Evolutionary conservation across 2,888 invertebrate genomes (phyloP), one percentile per base, ranked within the genome.

Genomic region (Caradrina clavipalpis): DNA sequence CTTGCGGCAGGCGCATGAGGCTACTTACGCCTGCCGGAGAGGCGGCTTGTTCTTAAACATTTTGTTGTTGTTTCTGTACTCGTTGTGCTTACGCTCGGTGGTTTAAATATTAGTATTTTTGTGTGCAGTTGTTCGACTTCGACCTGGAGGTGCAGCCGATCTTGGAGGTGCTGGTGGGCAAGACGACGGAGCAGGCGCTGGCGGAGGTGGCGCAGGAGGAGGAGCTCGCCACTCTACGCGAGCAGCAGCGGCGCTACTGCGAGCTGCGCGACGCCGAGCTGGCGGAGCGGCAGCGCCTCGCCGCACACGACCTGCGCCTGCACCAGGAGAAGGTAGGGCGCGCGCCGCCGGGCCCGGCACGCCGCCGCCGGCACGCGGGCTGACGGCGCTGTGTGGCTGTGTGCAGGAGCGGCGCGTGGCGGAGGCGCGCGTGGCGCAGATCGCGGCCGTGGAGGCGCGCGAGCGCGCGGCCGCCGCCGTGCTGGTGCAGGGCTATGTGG

Each of bases 191-290:
- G 91, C 98, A 99, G 95, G 97, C 98, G 57, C 95, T 99, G 83
- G 96, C 98, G 17, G 99, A 99, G 93, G 98, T 98, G 49, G 97
- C 99, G 83, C 98, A 99, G 91, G 99, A 99, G 91, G 99, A 99
- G 93, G 99, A 99, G 93, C 95, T 99, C 81, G 97, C 97, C 6
- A 97, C 98, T 35, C 95, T 99, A 80, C 96, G 98, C 71, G 97
- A 97, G 88, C 98, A 98, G 89, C 98, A 98, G 91, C 96, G 94
- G 89, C 97, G 90, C 94, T 97, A 88, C 98, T 78, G 86, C 78
- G 96, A 96, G 90, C 95, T 98, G 78, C 96, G 98, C 64, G 98
- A 98, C 85, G 97, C 98, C 19, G 99, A 99, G 92, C 97, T 98
- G 75, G 98, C 98, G 2, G 99, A 99, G 92, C 96, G 98, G 65